A percentile compares a stretch with the other conserved stretches of the same genome.
phyloP scores from a whole-genome alignment of 2,888 invertebrate genomes.

The Barypeithes pellucidus region DNA sequence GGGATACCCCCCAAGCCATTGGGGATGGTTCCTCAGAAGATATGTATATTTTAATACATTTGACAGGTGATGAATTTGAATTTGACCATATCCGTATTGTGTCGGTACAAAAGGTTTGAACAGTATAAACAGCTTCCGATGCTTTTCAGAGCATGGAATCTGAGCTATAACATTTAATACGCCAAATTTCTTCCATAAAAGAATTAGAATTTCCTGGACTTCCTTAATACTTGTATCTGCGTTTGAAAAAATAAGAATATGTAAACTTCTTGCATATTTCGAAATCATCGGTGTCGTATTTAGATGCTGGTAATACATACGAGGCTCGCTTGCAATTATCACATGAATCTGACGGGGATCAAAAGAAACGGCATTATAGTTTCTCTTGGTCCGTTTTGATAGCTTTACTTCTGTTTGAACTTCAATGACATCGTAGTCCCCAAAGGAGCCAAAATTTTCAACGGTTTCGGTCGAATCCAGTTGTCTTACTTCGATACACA shows the following conservation, averaged over 20 bases:
- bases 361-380: not conserved
- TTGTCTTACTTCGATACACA: not conserved
- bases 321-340: constrained; percentile 1
- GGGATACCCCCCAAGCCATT: constrained; percentile 64
- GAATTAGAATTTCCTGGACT: constrained; percentile 17
- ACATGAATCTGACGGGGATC: not conserved
- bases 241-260: constrained; percentile 3
- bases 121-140: constrained; percentile 11
- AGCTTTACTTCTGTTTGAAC: not conserved
- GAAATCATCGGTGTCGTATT: not conserved
- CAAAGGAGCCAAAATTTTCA: not conserved
- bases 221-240: constrained; percentile 1
- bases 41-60: constrained; percentile 32
- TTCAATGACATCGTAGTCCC: not conserved
- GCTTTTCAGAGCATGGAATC: constrained; percentile 25
- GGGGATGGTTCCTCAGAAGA: constrained; percentile 45
- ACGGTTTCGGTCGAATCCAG: not conserved
- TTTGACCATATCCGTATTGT: constrained; percentile 39
- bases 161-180: constrained; percentile 42
- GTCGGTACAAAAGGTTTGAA: constrained; percentile 38
- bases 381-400: not conserved
- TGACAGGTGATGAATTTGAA: constrained; percentile 12
- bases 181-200: constrained; percentile 32
- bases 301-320: not conserved
- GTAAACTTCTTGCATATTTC: not conserved